phyloP scores from a whole-genome alignment of 1,140 invertebrate genomes.

The Eupeodes corollae region DNA sequence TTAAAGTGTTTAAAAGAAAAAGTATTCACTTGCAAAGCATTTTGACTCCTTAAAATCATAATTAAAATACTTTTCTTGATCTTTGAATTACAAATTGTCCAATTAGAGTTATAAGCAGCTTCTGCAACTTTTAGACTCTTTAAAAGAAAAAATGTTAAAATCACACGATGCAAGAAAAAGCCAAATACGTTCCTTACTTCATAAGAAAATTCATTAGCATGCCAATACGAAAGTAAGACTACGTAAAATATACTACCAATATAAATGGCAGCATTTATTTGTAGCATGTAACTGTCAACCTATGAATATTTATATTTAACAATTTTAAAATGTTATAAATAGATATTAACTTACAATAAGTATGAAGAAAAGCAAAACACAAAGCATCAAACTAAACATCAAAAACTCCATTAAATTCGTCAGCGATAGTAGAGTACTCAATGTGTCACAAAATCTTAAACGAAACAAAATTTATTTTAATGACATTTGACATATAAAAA shows the following conservation, averaged over 20 bases:
- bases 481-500: too few species aligned
- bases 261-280: neutral
- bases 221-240: constrained; percentile 4
- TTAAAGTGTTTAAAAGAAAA: neutral
- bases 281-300: constrained; percentile 1
- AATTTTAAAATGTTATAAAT: neutral
- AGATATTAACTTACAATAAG: neutral
- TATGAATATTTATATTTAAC: neutral
- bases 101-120: constrained; percentile 3
- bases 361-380: constrained; percentile 1
- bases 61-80: constrained; percentile 2
- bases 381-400: constrained; percentile 4
- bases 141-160: neutral
- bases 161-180: neutral
- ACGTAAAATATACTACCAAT: constrained; percentile 3
- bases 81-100: neutral
- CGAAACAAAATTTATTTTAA: too few species aligned
- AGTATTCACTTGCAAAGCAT: neutral
- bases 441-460: neutral
- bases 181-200: constrained; percentile 1
- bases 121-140: constrained; percentile 6
- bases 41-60: constrained; percentile 4
- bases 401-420: constrained; percentile 1
- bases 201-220: constrained; percentile 4
- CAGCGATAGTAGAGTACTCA: constrained; percentile 2